A percentile compares a stretch with the other conserved stretches of the same genome.
phyloP scores from a whole-genome alignment of 2,113 vertebrate genomes.

The zebrafish (Danio rerio) region DNA sequence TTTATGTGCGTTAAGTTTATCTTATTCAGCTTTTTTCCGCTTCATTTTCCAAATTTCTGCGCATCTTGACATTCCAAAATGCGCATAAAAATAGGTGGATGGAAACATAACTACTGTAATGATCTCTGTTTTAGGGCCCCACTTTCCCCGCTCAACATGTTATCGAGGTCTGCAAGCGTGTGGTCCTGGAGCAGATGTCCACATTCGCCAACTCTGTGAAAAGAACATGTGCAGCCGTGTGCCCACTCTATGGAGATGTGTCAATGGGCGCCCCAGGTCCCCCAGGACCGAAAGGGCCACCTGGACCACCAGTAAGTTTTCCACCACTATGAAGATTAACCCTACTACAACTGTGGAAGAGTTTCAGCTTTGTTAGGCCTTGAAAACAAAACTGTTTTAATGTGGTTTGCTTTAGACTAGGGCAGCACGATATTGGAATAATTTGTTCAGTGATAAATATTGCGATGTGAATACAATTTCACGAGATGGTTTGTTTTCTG shows the following conservation, averaged over 20 bases:
- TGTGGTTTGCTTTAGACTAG: constrained; percentile 46
- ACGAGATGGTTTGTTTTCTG: too few relatives aligned
- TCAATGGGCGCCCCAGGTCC: constrained; percentile 73
- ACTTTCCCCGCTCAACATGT: constrained; percentile 72
- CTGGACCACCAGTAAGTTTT: constrained; percentile 72
- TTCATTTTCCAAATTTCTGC: too few relatives aligned
- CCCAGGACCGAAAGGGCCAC: constrained; percentile 70
- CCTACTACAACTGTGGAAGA: not conserved
- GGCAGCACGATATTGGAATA: too few relatives aligned
- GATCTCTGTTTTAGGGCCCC: constrained; percentile 68
- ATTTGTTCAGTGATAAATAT: too few relatives aligned
- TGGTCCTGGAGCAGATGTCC: constrained; percentile 80
- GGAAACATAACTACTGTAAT: constrained; percentile 37
- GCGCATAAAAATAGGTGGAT: too few relatives aligned
- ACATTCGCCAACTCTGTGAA: constrained; percentile 77
- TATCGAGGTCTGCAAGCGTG: constrained; percentile 77
- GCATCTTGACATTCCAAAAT: too few relatives aligned
- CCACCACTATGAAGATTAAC: not conserved
- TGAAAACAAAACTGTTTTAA: constrained; percentile 16
- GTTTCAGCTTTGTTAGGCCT: constrained; percentile 1
- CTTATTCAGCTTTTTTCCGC: too few relatives aligned
- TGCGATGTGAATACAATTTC: too few relatives aligned
- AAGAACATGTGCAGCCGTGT: constrained; percentile 77
- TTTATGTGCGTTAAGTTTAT: too few relatives aligned
- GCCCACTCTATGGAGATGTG: constrained; percentile 77